These are phyloP conservation scores for Andrena camellia DNA, from an alignment of 2,888 invertebrate species.

Conservation along the genomic window DNA sequence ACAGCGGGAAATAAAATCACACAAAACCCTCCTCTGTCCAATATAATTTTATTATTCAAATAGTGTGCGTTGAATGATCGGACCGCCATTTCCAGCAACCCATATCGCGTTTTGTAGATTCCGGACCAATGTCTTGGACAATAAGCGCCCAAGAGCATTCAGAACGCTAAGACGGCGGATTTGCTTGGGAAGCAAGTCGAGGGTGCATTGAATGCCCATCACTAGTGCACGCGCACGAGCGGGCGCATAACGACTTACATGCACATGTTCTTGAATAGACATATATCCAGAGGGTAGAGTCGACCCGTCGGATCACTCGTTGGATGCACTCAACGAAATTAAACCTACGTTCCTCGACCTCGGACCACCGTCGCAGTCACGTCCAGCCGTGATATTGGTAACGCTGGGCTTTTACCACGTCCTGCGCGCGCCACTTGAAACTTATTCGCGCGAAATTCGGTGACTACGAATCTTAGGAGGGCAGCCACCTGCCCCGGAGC, in stretches of 20 bases:
- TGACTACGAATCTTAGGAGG: slow-evolving; percentile 24
- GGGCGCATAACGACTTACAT: slow-evolving; percentile 36
- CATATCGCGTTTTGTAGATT: background rate
- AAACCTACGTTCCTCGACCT: slow-evolving; percentile 80
- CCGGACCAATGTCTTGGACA: background rate
- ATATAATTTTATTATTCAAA: background rate
- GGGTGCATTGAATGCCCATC: slow-evolving; percentile 48
- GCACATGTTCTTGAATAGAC: slow-evolving; percentile 50
- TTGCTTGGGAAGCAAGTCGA: slow-evolving; percentile 28
- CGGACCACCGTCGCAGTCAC: slow-evolving; percentile 68
- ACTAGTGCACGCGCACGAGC: slow-evolving; percentile 28
- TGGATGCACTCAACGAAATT: slow-evolving; percentile 85
- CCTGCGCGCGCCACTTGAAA: slow-evolving; percentile 49
- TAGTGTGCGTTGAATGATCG: background rate
- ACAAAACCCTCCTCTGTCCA: too few relatives aligned
- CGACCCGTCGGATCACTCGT: slow-evolving; percentile 76
- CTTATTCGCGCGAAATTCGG: slow-evolving; percentile 48
- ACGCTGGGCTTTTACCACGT: slow-evolving; percentile 61
- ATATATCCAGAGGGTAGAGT: slow-evolving; percentile 55
- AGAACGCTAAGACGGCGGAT: slow-evolving; percentile 36
- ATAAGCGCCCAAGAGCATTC: slow-evolving; percentile 11
- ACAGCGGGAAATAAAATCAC: too few relatives aligned
- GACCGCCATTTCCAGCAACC: background rate
- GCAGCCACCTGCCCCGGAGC: background rate
- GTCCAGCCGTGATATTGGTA: slow-evolving; percentile 67